Evolutionary conservation across 2,888 invertebrate species (phyloP).

Genomic region (Phortica magna): DNA sequence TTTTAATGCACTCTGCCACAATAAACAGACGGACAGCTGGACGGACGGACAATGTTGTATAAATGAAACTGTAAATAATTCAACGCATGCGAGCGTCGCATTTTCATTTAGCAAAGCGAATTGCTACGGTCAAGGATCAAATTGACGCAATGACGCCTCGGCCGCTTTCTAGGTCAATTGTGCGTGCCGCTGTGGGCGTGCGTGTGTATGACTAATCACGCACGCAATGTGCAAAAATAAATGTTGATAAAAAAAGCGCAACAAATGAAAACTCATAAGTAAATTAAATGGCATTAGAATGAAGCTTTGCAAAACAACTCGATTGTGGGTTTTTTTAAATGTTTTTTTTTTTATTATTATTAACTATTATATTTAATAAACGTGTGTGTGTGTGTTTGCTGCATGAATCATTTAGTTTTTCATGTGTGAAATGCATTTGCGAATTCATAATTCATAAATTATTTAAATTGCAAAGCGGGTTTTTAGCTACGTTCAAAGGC

Average conservation of each 20-base stretch:
- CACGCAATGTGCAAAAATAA: too few species aligned
- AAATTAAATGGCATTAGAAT: neutral
- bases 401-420: neutral
- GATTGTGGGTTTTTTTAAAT: too few species aligned
- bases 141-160: neutral
- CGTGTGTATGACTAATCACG: neutral
- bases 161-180: neutral
- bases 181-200: neutral
- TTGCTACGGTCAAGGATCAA: conserved; percentile 3
- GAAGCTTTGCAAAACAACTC: neutral
- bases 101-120: conserved; percentile 1
- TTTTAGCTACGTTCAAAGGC: too few species aligned
- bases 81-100: neutral
- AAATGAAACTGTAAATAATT: neutral
- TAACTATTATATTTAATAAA: too few species aligned
- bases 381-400: neutral
- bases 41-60: neutral
- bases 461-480: too few species aligned
- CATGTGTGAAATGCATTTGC: neutral
- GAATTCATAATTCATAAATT: too few species aligned
- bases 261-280: neutral
- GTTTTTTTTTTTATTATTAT: too few species aligned
- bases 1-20: neutral
- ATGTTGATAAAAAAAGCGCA: too few species aligned
- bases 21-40: neutral